A percentile compares a stretch with the other conserved stretches of the same genome.
These are phyloP conservation scores for Eumacrocentrus americanus DNA, from an alignment of 2,888 invertebrate genomes.

Conservation along the genomic window DNA sequence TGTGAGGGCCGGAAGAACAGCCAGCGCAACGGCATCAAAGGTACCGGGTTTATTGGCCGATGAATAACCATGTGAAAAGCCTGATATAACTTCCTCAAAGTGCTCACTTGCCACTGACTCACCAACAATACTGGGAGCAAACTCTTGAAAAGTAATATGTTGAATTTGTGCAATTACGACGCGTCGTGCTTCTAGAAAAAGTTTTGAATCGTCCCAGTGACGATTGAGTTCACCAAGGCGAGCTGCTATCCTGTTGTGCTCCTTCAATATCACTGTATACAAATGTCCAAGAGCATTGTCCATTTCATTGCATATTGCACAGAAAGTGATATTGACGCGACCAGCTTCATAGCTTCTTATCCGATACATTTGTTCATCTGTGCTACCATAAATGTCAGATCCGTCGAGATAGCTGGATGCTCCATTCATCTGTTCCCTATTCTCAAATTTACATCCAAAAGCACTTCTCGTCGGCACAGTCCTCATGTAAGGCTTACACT, in stretches of 20 bases:
- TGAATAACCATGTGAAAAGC: constrained; percentile 81
- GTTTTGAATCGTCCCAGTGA: constrained; percentile 79
- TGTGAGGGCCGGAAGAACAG: constrained; percentile 74
- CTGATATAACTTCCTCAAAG: constrained; percentile 69
- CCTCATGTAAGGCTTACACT: constrained; percentile 73
- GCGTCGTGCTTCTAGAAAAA: constrained; percentile 78
- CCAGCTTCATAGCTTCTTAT: constrained; percentile 76
- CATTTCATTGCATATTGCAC: constrained; percentile 67
- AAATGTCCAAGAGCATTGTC: constrained; percentile 72
- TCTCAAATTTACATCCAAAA: constrained; percentile 62
- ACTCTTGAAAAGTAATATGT: constrained; percentile 84
- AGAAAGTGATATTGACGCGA: constrained; percentile 71
- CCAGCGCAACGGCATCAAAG: constrained; percentile 78
- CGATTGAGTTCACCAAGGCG: constrained; percentile 73
- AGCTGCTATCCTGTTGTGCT: constrained; percentile 81
- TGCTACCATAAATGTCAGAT: constrained; percentile 81
- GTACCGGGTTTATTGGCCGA: constrained; percentile 80
- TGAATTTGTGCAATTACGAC: constrained; percentile 81
- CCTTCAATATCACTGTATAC: constrained; percentile 74
- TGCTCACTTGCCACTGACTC: constrained; percentile 71
- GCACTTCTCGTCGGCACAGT: constrained; percentile 66
- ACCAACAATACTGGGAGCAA: constrained; percentile 78
- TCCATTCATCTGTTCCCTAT: constrained; percentile 83
- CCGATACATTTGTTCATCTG: constrained; percentile 72
- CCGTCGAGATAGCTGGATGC: constrained; percentile 85